These are phyloP conservation scores for Catharus bicknelli DNA, from an alignment of 2,113 vertebrate species.

Conservation along the genomic window DNA sequence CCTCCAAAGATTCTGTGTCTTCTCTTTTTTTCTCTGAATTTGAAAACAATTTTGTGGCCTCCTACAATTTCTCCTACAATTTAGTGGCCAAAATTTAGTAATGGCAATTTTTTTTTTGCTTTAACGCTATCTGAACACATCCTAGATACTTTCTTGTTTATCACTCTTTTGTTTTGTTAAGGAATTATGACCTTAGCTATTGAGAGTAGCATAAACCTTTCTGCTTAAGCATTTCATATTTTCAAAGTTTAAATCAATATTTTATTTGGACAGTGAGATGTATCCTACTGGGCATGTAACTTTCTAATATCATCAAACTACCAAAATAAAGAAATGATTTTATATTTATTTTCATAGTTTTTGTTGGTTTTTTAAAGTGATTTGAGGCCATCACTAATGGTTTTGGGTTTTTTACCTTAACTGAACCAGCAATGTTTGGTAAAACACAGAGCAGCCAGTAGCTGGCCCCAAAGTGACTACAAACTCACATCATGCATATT, in stretches of 20 bases:
- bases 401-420: neutral
- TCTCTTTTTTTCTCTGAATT: neutral
- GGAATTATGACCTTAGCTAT: neutral
- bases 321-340: neutral
- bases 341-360: neutral
- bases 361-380: neutral
- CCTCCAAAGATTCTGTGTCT: neutral
- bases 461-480: slow-evolving; percentile 34
- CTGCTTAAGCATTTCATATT: neutral
- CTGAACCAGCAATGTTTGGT: slow-evolving; percentile 24
- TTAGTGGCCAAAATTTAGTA: neutral
- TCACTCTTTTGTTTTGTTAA: neutral
- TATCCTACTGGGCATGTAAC: neutral
- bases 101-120: neutral
- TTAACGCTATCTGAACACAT: neutral
- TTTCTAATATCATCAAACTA: neutral
- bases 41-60: neutral
- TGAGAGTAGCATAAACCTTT: neutral
- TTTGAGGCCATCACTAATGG: neutral
- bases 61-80: neutral
- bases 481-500: slow-evolving; percentile 73
- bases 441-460: slow-evolving; percentile 15
- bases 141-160: neutral
- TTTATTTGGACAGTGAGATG: neutral
- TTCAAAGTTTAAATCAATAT: slow-evolving; percentile 8